Evolutionary conservation across 2,797 vertebrate species (phyloP).

Genomic region (Gymnopithys bicolor): DNA sequence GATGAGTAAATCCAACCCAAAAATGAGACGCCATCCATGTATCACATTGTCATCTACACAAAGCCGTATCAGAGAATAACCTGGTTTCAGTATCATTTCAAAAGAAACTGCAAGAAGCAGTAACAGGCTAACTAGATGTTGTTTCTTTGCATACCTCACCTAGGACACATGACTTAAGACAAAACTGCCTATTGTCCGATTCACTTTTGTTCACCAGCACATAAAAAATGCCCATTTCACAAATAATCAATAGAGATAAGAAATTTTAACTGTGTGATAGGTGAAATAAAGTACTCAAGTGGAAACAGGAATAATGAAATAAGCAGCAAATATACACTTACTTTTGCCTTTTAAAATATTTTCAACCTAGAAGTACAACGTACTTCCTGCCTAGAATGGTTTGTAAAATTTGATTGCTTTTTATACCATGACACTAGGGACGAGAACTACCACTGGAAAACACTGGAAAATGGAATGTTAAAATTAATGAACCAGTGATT

Average conservation of each 20-base stretch:
- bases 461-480: not conserved
- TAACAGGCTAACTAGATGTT: not conserved
- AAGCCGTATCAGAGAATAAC: not conserved
- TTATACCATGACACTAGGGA: not conserved
- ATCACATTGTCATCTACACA: not conserved
- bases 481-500: constrained; percentile 15
- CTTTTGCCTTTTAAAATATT: not conserved
- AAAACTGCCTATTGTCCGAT: not conserved
- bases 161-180: not conserved
- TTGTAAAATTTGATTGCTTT: not conserved
- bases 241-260: not conserved
- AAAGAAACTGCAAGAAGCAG: not conserved
- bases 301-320: not conserved
- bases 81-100: not conserved
- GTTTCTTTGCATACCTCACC: not conserved
- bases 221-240: not conserved
- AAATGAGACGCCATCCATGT: not conserved
- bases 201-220: not conserved
- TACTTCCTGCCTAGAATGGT: not conserved
- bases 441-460: not conserved
- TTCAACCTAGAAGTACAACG: not conserved
- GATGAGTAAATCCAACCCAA: not conserved
- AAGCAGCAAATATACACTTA: not conserved
- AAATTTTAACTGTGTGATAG: not conserved
- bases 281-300: not conserved